A percentile compares a stretch with the other conserved stretches of the same genome.
Conservation (phyloP, 2,888 invertebrate genomes). For the Dryobota labecula region DNA sequence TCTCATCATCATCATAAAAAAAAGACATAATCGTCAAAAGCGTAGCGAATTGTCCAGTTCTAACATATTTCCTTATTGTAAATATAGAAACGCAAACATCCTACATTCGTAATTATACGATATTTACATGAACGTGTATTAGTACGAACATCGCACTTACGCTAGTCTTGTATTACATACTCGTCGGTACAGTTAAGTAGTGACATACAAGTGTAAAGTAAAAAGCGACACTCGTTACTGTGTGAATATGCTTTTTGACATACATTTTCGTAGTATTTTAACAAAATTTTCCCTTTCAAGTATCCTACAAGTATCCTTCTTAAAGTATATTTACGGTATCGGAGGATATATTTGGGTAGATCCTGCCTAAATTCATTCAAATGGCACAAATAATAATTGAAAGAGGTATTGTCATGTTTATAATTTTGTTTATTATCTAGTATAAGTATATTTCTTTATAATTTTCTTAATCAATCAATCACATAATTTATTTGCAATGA, state of each 20-base stretch:
- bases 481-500: too few species aligned
- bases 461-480: too few species aligned
- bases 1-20: not conserved
- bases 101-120: slow-evolving; percentile 8
- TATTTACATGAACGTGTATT: slow-evolving; percentile 6
- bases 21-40: not conserved
- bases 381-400: too few species aligned
- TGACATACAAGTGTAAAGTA: not conserved
- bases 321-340: too few species aligned
- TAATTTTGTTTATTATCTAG: too few species aligned
- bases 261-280: not conserved
- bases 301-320: too few species aligned
- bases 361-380: too few species aligned
- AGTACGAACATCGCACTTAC: slow-evolving; percentile 12
- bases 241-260: not conserved
- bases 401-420: too few species aligned
- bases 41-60: not conserved
- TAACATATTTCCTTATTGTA: not conserved
- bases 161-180: slow-evolving; percentile 27
- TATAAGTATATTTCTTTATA: too few species aligned
- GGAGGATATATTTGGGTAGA: too few species aligned
- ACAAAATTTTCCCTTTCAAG: not conserved
- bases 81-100: slow-evolving; percentile 9
- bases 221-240: not conserved
- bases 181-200: slow-evolving; percentile 8